Percentiles rank a stretch among this genome's conserved stretches.
These are phyloP conservation scores for Toxotes lorentzi DNA, from an alignment of 2,797 vertebrate species.

Conservation along the genomic window DNA sequence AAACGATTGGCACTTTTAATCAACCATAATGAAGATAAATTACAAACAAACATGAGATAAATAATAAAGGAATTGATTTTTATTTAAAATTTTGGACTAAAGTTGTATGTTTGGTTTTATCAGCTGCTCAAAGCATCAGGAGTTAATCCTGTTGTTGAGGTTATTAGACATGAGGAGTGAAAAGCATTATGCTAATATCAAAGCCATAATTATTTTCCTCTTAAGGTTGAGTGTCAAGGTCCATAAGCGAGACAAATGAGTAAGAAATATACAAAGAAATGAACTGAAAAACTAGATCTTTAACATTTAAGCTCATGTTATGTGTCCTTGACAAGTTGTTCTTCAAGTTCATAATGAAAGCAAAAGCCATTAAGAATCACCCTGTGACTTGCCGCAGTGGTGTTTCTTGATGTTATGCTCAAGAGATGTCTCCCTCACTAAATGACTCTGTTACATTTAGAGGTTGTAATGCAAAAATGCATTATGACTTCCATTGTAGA, in stretches of 20 bases:
- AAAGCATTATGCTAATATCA: constrained; percentile 47
- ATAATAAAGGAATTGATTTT: constrained; percentile 27
- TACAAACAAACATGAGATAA: constrained; percentile 24
- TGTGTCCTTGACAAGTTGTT: constrained; percentile 41
- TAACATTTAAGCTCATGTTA: constrained; percentile 29
- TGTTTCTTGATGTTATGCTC: constrained; percentile 55
- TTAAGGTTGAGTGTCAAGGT: constrained; percentile 29
- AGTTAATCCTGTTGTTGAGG: constrained; percentile 52
- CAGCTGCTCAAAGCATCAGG: constrained; percentile 27
- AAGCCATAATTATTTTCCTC: constrained; percentile 55
- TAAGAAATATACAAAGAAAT: constrained; percentile 27
- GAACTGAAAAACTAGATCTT: constrained; percentile 43
- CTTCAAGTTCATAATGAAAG: constrained; percentile 17
- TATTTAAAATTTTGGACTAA: constrained; percentile 25
- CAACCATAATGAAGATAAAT: constrained; percentile 31
- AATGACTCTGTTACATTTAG: constrained; percentile 68
- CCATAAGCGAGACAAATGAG: constrained; percentile 36
- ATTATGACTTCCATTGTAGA: constrained; percentile 58
- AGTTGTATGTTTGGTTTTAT: constrained; percentile 36
- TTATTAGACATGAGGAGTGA: constrained; percentile 47
- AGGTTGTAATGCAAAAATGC: constrained; percentile 64
- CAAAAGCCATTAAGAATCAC: constrained; percentile 35
- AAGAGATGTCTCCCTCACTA: constrained; percentile 55
- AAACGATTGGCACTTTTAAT: constrained; percentile 43
- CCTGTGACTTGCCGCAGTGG: constrained; percentile 23